A percentile compares a stretch with the other conserved stretches of the same genome.
phyloP scores from a whole-genome alignment of 2,797 vertebrate species.

The Clarias pachynema region DNA sequence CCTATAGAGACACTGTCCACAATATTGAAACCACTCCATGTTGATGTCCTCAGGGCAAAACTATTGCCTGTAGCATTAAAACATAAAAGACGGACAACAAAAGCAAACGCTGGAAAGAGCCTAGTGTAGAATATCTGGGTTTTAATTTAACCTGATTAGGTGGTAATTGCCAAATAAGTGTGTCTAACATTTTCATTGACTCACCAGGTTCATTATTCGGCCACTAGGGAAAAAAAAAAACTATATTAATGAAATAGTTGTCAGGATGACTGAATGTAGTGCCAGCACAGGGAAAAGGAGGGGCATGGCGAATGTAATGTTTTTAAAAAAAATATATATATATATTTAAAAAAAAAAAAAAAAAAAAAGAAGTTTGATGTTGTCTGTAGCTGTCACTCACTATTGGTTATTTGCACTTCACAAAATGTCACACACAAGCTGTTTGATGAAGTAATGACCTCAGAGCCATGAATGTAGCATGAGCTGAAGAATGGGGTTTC shows the following conservation, averaged over 20 bases:
- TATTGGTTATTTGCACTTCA: constrained; percentile 43
- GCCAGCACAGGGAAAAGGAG: constrained; percentile 4
- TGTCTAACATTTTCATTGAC: constrained; percentile 8
- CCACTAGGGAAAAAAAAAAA: background rate
- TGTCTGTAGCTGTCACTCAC: constrained; percentile 28
- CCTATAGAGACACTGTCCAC: constrained; percentile 49
- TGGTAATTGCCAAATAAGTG: constrained; percentile 49
- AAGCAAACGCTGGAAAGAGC: background rate
- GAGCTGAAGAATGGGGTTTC: constrained; percentile 45
- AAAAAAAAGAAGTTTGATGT: too few species aligned
- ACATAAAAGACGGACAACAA: constrained; percentile 33
- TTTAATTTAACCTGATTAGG: constrained; percentile 52
- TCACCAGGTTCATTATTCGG: constrained; percentile 10
- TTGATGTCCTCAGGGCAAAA: constrained; percentile 43
- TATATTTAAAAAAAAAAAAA: constrained; percentile 31
- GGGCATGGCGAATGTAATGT: constrained; percentile 11
- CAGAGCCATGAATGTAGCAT: constrained; percentile 10
- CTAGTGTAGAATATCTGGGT: constrained; percentile 29
- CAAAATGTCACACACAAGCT: constrained; percentile 36
- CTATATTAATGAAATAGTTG: background rate
- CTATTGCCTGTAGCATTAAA: constrained; percentile 49
- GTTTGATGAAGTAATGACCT: constrained; percentile 36
- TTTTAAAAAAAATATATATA: background rate
- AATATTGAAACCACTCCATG: constrained; percentile 39
- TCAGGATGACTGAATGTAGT: constrained; percentile 20